Conservation (phyloP, 2,888 invertebrate species). For the Nesidiocoris tenuis region DNA sequence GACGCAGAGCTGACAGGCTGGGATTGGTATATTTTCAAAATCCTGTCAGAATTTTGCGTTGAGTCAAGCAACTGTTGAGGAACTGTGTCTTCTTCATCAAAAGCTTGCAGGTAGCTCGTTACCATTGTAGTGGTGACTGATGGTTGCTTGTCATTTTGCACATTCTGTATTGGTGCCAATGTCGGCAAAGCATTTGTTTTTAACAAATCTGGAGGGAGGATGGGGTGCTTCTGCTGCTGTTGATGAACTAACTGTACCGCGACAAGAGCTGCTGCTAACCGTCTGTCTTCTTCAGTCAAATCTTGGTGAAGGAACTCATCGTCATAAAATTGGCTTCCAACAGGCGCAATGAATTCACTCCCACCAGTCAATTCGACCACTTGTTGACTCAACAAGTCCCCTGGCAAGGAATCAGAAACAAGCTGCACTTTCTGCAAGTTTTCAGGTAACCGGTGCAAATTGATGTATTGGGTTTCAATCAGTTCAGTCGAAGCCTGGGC, state of each 20-base stretch:
- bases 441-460: conserved; percentile 54
- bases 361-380: conserved; percentile 49
- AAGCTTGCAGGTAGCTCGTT: conserved; percentile 52
- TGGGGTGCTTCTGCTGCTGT: conserved; percentile 59
- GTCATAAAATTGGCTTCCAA: conserved; percentile 50
- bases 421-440: conserved; percentile 49
- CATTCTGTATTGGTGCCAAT: conserved; percentile 48
- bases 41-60: conserved; percentile 47
- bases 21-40: conserved; percentile 48
- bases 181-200: conserved; percentile 47
- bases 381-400: conserved; percentile 50
- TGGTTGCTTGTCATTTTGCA: conserved; percentile 51
- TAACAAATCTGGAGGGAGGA: conserved; percentile 49
- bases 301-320: conserved; percentile 53
- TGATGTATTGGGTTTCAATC: conserved; percentile 54
- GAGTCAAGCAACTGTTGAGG: conserved; percentile 47
- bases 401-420: conserved; percentile 47
- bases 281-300: conserved; percentile 62
- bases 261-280: conserved; percentile 63
- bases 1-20: conserved; percentile 37
- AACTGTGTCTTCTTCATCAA: conserved; percentile 48
- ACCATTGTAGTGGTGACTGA: conserved; percentile 52
- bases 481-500: conserved; percentile 46
- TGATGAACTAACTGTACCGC: conserved; percentile 64
- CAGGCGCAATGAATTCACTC: conserved; percentile 52